Evolutionary conservation across 2,888 invertebrate species (phyloP).

Genomic region (Synergus itoensis): DNA sequence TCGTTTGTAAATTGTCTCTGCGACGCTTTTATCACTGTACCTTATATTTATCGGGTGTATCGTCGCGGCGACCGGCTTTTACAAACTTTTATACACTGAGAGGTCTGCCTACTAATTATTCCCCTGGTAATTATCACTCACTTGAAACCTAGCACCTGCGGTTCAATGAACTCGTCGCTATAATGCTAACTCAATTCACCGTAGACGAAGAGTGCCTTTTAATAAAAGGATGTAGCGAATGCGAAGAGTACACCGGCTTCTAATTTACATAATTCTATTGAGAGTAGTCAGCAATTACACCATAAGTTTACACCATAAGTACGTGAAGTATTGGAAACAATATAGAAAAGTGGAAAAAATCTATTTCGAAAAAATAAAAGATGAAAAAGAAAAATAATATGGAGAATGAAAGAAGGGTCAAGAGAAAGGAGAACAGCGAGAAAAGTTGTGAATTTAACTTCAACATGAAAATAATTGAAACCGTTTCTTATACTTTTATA

Average conservation of each 20-base stretch:
- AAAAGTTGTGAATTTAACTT: background rate
- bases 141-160: background rate
- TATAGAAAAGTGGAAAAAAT: background rate
- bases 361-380: background rate
- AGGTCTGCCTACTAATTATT: background rate
- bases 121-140: background rate
- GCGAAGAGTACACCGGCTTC: background rate
- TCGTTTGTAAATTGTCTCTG: background rate
- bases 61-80: background rate
- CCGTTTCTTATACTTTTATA: background rate
- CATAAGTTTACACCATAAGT: background rate
- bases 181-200: background rate
- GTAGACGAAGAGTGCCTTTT: background rate
- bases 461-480: background rate
- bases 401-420: background rate
- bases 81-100: background rate
- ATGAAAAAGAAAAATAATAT: background rate
- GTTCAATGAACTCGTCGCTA: background rate
- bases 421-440: background rate
- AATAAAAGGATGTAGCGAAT: background rate
- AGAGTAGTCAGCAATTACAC: background rate
- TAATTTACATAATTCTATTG: constrained; percentile 1
- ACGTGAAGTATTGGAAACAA: too few species aligned
- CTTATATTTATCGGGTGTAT: background rate
- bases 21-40: background rate